Evolutionary conservation across 35 echinoderm and acorn worm genomes (phyloP).

Genomic region (Heliocidaris tuberculata): DNA sequence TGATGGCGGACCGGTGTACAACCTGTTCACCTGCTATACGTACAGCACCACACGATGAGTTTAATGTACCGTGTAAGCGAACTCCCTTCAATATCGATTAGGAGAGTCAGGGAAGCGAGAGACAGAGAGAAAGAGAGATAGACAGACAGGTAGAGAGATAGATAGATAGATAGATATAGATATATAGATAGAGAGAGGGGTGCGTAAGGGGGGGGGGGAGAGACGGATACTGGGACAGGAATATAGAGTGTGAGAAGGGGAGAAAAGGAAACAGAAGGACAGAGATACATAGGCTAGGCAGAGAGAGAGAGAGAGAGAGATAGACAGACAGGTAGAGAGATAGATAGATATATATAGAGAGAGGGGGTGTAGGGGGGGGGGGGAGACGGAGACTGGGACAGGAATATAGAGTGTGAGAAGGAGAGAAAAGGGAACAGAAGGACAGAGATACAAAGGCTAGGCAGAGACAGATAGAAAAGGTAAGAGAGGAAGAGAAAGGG

Average conservation of each 20-base stretch:
- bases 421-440: not conserved
- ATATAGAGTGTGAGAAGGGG: not conserved
- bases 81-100: conserved; percentile 1
- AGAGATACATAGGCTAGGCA: too few species aligned
- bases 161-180: not conserved
- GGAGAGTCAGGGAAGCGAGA: not conserved
- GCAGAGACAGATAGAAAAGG: not conserved
- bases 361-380: too few species aligned
- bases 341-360: too few species aligned
- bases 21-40: not conserved
- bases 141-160: not conserved
- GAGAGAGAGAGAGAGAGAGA: not conserved
- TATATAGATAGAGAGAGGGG: not conserved
- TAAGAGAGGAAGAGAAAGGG: not conserved
- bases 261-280: not conserved
- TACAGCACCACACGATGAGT: not conserved
- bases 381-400: too few species aligned
- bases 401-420: not conserved
- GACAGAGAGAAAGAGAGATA: not conserved
- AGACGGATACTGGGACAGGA: too few species aligned
- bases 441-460: too few species aligned
- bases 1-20: not conserved
- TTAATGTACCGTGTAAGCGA: conserved; percentile 9
- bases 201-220: too few species aligned
- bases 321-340: too few species aligned